Percentiles rank a stretch among this genome's conserved stretches.
Evolutionary conservation across 2,888 invertebrate genomes (phyloP).

Genomic region (Nemapogon koenigi): DNA sequence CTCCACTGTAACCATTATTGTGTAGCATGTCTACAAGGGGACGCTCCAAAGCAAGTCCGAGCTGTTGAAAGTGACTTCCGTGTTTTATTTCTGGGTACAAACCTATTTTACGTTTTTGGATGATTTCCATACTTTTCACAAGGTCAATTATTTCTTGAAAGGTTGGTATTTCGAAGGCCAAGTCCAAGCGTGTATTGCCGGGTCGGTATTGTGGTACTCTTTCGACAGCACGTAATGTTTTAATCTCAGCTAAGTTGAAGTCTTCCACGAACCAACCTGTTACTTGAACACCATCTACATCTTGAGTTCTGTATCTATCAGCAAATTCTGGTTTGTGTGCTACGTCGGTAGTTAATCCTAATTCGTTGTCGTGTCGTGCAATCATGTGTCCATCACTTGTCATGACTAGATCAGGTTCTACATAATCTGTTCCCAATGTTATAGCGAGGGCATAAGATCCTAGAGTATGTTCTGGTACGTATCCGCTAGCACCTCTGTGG

Average conservation of each 20-base stretch:
- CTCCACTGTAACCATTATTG: constrained; percentile 8
- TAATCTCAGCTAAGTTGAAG: constrained; percentile 10
- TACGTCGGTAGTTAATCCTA: constrained; percentile 10
- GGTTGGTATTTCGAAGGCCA: constrained; percentile 10
- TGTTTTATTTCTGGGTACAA: constrained; percentile 13
- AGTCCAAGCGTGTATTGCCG: constrained; percentile 12
- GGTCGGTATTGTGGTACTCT: constrained; percentile 9
- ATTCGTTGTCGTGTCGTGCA: constrained; percentile 12
- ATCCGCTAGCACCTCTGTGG: constrained; percentile 13
- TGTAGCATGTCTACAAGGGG: constrained; percentile 9
- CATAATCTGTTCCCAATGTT: constrained; percentile 13
- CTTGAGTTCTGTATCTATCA: constrained; percentile 4
- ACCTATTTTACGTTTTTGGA: constrained; percentile 8
- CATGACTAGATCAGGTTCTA: constrained; percentile 14
- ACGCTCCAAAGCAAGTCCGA: constrained; percentile 10
- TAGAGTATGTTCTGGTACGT: constrained; percentile 13
- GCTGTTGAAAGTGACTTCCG: constrained; percentile 7
- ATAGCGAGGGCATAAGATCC: constrained; percentile 13
- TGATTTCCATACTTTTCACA: constrained; percentile 11
- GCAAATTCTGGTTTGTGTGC: constrained; percentile 9
- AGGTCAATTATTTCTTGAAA: constrained; percentile 12
- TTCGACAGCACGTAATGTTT: constrained; percentile 10
- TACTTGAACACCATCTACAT: constrained; percentile 4
- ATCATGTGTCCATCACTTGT: constrained; percentile 11
- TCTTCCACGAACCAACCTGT: constrained; percentile 13